phyloP scores from a whole-genome alignment of 2,113 vertebrate genomes.

The Zosterops borbonicus region DNA sequence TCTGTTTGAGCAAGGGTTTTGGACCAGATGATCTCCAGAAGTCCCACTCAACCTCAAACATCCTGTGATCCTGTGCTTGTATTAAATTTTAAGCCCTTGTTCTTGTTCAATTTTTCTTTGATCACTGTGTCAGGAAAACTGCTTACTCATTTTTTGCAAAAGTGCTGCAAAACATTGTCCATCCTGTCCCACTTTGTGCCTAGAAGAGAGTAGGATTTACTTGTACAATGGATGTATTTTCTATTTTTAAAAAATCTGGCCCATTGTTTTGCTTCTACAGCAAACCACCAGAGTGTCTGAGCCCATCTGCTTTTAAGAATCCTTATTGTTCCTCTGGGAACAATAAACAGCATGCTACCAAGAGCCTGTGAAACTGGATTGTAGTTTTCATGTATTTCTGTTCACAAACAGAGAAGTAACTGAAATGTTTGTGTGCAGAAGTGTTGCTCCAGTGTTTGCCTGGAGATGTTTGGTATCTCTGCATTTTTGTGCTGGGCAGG shows the following conservation, averaged over 20 bases:
- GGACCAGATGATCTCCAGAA: not conserved
- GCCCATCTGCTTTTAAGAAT: constrained; percentile 54
- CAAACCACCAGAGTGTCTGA: constrained; percentile 1
- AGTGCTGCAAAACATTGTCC: not conserved
- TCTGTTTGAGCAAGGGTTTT: not conserved
- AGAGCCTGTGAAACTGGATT: not conserved
- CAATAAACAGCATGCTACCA: constrained; percentile 48
- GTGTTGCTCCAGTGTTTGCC: rapidly evolving
- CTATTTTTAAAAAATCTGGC: constrained; percentile 39
- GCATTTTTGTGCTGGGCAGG: not conserved
- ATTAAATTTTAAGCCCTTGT: not conserved
- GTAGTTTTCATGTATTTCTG: constrained; percentile 6
- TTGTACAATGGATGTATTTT: constrained; percentile 1
- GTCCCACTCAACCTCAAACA: not conserved
- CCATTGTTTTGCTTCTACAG: constrained; percentile 31
- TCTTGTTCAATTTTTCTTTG: not conserved
- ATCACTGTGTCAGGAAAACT: not conserved
- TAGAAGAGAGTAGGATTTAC: not conserved
- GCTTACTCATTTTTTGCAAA: not conserved
- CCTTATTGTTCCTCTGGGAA: constrained; percentile 28
- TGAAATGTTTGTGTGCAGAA: not conserved
- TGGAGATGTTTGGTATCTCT: not conserved
- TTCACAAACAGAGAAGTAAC: not conserved
- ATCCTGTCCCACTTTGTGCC: not conserved
- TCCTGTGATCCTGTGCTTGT: not conserved